These are phyloP conservation scores for Streblospio benedicti DNA, from an alignment of 1,140 invertebrate genomes.

Conservation along the genomic window DNA sequence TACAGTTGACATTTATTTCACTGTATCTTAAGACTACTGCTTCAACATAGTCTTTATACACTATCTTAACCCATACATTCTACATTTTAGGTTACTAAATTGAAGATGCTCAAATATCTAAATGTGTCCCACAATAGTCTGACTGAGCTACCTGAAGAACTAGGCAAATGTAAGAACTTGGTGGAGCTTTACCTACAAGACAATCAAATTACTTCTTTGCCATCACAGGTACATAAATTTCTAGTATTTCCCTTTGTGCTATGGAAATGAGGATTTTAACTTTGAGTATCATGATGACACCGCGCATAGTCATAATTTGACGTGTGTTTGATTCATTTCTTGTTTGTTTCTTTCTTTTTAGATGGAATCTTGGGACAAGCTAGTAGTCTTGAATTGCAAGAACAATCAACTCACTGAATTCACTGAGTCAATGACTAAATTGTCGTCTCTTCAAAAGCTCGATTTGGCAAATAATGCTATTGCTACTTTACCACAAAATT, in stretches of 20 bases:
- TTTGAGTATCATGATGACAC: constrained; percentile 20
- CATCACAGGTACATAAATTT: constrained; percentile 30
- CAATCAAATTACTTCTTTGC: constrained; percentile 15
- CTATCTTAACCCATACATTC: no score
- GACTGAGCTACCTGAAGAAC: constrained; percentile 30
- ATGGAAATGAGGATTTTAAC: constrained; percentile 23
- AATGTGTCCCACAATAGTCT: constrained; percentile 39
- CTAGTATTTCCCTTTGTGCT: constrained; percentile 17
- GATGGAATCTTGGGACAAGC: not conserved
- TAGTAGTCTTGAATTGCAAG: constrained; percentile 28
- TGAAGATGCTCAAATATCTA: constrained; percentile 31
- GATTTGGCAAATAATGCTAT: constrained; percentile 28
- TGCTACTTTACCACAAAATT: constrained; percentile 9
- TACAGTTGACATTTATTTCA: no score
- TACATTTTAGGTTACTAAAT: no score
- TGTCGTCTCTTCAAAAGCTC: constrained; percentile 30
- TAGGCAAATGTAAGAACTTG: constrained; percentile 29
- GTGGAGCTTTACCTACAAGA: constrained; percentile 17
- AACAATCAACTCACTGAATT: constrained; percentile 34
- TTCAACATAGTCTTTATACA: no score
- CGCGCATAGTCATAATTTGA: constrained; percentile 24
- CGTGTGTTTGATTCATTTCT: constrained; percentile 23
- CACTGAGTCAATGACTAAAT: constrained; percentile 23
- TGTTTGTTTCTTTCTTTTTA: constrained; percentile 20
- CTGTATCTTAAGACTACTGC: no score